Conservation (phyloP, 2,113 vertebrate genomes). For the Terrapene triunguis region DNA sequence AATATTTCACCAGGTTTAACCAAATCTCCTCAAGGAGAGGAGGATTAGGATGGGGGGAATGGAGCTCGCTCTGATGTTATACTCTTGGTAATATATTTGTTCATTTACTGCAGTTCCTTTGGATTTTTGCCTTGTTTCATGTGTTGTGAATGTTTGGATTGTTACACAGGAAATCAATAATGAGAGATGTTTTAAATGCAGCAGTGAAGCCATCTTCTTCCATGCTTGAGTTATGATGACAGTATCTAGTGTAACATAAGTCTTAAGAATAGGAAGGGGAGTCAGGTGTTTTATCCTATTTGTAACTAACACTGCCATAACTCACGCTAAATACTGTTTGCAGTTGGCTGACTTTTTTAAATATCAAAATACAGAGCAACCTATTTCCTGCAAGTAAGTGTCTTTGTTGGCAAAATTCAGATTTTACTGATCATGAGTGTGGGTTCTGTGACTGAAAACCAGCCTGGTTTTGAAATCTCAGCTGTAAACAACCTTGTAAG, state of each 20-base stretch:
- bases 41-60: not conserved
- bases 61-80: not conserved
- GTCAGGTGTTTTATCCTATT: fast-evolving
- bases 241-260: not conserved
- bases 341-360: not conserved
- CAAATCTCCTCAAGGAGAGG: not conserved
- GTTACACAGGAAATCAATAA: not conserved
- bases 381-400: not conserved
- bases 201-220: not conserved
- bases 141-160: not conserved
- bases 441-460: not conserved
- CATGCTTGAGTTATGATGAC: not conserved
- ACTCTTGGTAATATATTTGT: not conserved
- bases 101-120: not conserved
- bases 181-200: not conserved
- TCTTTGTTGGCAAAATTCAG: not conserved
- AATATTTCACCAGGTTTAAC: not conserved
- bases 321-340: not conserved
- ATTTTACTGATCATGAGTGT: fast-evolving
- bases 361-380: not conserved
- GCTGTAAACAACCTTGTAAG: not conserved
- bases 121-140: not conserved
- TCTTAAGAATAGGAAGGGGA: not conserved
- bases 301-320: not conserved
- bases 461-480: not conserved